A percentile compares a stretch with the other conserved stretches of the same genome.
Evolutionary conservation across 1,140 invertebrate genomes (phyloP).

Genomic region (Drosophila takahashii): DNA sequence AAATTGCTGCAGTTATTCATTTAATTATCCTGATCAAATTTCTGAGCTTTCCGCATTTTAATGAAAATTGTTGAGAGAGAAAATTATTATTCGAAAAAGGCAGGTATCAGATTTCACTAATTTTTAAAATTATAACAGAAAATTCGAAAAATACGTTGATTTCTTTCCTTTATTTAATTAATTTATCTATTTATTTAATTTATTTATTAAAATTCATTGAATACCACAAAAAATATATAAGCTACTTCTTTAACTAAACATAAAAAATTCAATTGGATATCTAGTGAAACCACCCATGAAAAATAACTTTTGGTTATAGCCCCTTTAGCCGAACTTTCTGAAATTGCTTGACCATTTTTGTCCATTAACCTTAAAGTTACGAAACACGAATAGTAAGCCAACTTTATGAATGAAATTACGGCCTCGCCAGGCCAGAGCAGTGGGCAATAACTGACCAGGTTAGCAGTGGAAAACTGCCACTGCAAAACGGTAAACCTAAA

Average conservation of each 20-base stretch:
- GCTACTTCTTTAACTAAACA: no score
- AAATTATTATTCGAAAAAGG: background rate
- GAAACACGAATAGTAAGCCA: slow-evolving; percentile 29
- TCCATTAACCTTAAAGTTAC: slow-evolving; percentile 18
- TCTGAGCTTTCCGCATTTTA: slow-evolving; percentile 1
- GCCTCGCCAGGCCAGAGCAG: slow-evolving; percentile 9
- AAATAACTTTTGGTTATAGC: background rate
- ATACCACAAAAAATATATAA: no score
- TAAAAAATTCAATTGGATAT: background rate
- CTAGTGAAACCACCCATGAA: background rate
- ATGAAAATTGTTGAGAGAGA: slow-evolving; percentile 3
- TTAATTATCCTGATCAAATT: slow-evolving; percentile 10
- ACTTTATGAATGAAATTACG: slow-evolving; percentile 64
- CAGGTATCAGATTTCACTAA: background rate
- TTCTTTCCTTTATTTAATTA: no score
- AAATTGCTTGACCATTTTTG: background rate
- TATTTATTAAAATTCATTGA: no score
- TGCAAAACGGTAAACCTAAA: slow-evolving; percentile 60
- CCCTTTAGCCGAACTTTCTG: background rate
- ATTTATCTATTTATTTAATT: no score
- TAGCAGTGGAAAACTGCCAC: slow-evolving; percentile 42
- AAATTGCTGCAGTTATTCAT: background rate
- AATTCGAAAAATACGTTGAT: background rate
- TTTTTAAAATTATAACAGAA: no score
- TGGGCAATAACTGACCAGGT: slow-evolving; percentile 57